Conservation (phyloP, 2,113 vertebrate species). For the Malurus melanocephalus region DNA sequence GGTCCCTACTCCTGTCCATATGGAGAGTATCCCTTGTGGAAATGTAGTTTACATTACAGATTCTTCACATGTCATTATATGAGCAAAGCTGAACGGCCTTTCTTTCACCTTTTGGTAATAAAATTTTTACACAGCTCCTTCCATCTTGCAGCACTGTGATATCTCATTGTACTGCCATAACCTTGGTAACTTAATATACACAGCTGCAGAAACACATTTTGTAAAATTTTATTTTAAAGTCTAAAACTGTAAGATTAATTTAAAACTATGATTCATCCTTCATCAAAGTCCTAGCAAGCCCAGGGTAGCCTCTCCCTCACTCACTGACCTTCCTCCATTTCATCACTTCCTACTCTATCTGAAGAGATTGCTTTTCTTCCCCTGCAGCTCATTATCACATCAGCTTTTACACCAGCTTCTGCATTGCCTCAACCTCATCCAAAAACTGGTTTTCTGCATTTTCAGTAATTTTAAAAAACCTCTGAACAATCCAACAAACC, state of each 20-base stretch:
- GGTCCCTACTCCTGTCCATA: background rate
- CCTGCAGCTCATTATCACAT: background rate
- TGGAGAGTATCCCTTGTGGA: background rate
- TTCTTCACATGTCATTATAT: background rate
- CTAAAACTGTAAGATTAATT: background rate
- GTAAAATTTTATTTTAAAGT: background rate
- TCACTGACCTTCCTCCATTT: background rate
- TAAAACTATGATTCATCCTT: background rate
- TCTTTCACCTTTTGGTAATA: background rate
- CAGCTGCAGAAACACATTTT: background rate
- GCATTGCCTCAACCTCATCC: rapidly evolving
- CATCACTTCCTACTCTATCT: background rate
- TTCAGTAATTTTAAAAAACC: background rate
- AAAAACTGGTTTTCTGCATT: background rate
- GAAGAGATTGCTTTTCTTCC: background rate
- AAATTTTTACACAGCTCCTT: background rate
- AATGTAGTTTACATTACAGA: background rate
- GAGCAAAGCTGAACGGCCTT: background rate
- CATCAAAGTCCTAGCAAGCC: background rate
- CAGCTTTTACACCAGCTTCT: background rate
- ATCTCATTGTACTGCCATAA: background rate
- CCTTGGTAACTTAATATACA: background rate
- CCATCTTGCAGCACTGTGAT: background rate
- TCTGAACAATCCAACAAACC: background rate
- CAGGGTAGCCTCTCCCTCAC: background rate